phyloP scores from a whole-genome alignment of 2,888 invertebrate genomes.

The Drosophila prostipennis region DNA sequence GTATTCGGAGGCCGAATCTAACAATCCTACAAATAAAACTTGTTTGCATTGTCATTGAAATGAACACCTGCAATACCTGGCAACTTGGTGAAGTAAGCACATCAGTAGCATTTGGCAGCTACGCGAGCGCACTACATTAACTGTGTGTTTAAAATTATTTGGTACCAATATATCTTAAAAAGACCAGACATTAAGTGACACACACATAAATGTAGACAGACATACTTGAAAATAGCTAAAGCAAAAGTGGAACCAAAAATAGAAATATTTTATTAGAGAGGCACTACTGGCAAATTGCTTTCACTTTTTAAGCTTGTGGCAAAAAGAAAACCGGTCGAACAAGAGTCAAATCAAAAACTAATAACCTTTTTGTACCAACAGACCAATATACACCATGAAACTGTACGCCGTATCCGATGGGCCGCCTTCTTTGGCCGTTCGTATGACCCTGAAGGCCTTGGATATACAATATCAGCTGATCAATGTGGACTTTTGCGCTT shows the following conservation, averaged over 20 bases:
- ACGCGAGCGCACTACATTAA: constrained; percentile 34
- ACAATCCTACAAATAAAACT: neutral
- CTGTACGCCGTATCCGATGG: constrained; percentile 91
- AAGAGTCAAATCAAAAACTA: constrained; percentile 11
- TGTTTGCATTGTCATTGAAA: constrained; percentile 36
- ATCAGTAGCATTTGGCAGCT: constrained; percentile 54
- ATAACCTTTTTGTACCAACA: constrained; percentile 34
- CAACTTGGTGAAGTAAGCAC: neutral
- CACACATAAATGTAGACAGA: neutral
- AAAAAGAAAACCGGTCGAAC: constrained; percentile 60
- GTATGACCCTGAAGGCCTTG: constrained; percentile 88
- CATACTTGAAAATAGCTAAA: constrained; percentile 10
- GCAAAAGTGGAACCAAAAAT: constrained; percentile 33
- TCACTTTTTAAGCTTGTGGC: constrained; percentile 54
- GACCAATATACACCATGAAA: constrained; percentile 85
- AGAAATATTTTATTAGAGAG: constrained; percentile 35
- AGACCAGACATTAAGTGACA: neutral
- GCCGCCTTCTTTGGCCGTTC: constrained; percentile 90
- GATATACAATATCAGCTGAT: constrained; percentile 88
- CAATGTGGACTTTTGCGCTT: constrained; percentile 88
- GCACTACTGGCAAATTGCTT: constrained; percentile 40
- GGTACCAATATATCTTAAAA: neutral
- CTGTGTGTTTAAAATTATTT: constrained; percentile 2
- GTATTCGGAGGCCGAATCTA: neutral
- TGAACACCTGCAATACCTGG: constrained; percentile 25